Percentiles rank a stretch among this genome's conserved stretches.
phyloP scores from a whole-genome alignment of 2,113 vertebrate genomes.

The Paratilapia polleni region DNA sequence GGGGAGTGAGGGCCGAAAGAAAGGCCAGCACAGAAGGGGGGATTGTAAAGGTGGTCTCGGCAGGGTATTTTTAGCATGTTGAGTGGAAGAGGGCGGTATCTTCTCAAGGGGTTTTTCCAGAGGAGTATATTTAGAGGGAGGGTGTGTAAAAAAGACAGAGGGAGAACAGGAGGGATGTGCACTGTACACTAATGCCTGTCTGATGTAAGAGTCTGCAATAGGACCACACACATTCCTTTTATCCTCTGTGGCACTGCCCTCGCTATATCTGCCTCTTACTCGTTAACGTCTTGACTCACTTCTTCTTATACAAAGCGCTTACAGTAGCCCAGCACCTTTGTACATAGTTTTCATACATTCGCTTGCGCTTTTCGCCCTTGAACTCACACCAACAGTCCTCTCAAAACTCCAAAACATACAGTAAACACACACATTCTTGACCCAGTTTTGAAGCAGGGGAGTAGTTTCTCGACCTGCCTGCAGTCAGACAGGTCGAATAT shows the following conservation, averaged over 20 bases:
- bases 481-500: slow-evolving; percentile 22
- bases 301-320: background rate
- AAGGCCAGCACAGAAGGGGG: slow-evolving; percentile 7
- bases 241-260: slow-evolving; percentile 18
- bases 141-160: slow-evolving; percentile 72
- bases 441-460: slow-evolving; percentile 26
- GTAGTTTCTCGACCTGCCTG: slow-evolving; percentile 34
- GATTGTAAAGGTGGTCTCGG: slow-evolving; percentile 64
- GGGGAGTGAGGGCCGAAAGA: slow-evolving; percentile 22
- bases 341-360: background rate
- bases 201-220: slow-evolving; percentile 83
- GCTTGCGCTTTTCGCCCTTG: background rate
- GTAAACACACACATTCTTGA: slow-evolving; percentile 35
- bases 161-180: slow-evolving; percentile 74
- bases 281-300: slow-evolving; percentile 29
- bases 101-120: slow-evolving; percentile 82
- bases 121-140: slow-evolving; percentile 79
- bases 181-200: slow-evolving; percentile 72
- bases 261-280: slow-evolving; percentile 17
- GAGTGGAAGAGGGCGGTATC: slow-evolving; percentile 74
- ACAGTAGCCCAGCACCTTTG: background rate
- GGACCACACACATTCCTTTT: slow-evolving; percentile 69
- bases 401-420: slow-evolving; percentile 25
- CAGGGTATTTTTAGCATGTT: slow-evolving; percentile 79
- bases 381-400: background rate